These are phyloP conservation scores for Myiopsitta monachus DNA, from an alignment of 2,113 vertebrate species.

Conservation along the genomic window DNA sequence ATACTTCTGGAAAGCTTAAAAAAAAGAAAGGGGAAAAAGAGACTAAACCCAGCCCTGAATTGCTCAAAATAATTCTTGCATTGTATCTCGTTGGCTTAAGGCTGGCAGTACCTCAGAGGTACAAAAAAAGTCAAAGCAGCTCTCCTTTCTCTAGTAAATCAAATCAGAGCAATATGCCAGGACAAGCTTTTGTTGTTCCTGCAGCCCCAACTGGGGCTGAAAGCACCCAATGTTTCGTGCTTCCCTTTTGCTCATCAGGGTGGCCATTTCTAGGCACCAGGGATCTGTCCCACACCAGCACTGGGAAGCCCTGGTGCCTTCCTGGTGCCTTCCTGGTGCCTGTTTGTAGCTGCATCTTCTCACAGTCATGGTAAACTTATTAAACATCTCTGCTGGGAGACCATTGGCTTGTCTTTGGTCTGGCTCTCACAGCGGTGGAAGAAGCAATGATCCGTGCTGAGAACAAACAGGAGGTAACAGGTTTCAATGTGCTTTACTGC, in stretches of 20 bases:
- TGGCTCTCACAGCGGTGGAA: not conserved
- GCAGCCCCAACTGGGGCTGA: not conserved
- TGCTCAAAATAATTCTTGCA: not conserved
- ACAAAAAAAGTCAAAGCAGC: not conserved
- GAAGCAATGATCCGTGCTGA: conserved; percentile 43
- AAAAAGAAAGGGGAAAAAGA: not conserved
- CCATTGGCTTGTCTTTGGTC: not conserved
- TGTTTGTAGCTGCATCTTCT: not conserved
- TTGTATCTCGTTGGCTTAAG: not conserved
- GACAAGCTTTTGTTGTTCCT: not conserved
- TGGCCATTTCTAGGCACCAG: not conserved
- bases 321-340: not conserved
- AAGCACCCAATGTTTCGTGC: not conserved
- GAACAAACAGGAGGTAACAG: conserved; percentile 34
- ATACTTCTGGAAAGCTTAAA: not conserved
- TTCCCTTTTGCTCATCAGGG: not conserved
- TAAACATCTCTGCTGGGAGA: not conserved
- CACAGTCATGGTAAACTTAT: not conserved
- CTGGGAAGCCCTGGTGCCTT: not conserved
- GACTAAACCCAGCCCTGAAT: not conserved
- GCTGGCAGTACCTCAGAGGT: not conserved
- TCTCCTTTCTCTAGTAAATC: not conserved
- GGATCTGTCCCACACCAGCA: not conserved
- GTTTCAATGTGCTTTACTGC: conserved; percentile 29
- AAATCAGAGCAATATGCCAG: not conserved